Evolutionary conservation across 2,888 invertebrate genomes (phyloP), one percentile per base, ranked within the genome.

Genomic region (Dromius quadrimaculatus): DNA sequence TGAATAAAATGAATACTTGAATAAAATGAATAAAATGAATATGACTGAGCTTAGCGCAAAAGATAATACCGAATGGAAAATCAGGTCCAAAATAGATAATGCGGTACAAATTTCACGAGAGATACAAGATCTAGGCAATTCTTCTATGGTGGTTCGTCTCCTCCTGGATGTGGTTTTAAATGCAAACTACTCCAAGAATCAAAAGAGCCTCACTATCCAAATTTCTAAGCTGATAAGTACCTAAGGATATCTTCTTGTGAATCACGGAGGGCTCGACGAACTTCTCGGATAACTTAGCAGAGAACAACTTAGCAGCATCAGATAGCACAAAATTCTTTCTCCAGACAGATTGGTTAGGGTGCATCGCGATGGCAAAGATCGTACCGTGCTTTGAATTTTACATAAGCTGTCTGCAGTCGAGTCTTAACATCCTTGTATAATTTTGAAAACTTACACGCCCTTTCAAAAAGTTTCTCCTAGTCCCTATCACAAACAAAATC

Each of bases 261-360:
- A 34, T 38, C 9, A 1, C n/a, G 2, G 36, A 68, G 1, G 68
- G 68, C 2, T 59, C 68, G n/a, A 68, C 17, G 64, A 17, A 68
- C 32, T 63, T 63, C 4, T 15, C 17, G 11, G 59, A 61, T 11
- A 68, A 20, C 8, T 68, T 63, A 1, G 59, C 68, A 9, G 34
- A 17, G 59, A 34, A 68, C 3, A 28, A 36, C 19, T 68, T 64
- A 2, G 11, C 1, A 3, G 32, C 57, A 34, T 63, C 59, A 5
- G 68, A 68, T 19, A 68, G 8, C 1, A 38, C 19, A 36, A 34
- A 62, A 64, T 69, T 69, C 11, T 32, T 65, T 17, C 61, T 2
- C 57, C 23, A 69, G 2, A 69, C 69, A 1, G 9, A n/a, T 9
- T 69, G 41, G 28, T 17, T 22, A 1, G 41, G 23, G 4, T 2